phyloP scores from a whole-genome alignment of 2,888 invertebrate species.

The Euphydryas editha region DNA sequence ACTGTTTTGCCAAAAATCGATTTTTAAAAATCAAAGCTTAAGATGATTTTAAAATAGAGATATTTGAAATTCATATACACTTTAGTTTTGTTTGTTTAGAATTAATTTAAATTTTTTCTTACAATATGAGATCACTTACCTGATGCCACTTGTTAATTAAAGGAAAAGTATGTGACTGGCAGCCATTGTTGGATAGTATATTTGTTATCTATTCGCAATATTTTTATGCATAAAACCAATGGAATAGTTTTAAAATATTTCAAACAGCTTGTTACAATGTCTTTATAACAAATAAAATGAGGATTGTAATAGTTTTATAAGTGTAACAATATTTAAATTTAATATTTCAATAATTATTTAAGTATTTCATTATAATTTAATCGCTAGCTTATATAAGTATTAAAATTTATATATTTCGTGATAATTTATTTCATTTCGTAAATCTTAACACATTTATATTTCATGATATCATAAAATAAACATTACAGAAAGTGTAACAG shows the following conservation, averaged over 20 bases:
- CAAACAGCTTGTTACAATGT: neutral
- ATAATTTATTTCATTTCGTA: neutral
- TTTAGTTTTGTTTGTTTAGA: neutral
- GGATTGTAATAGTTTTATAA: neutral
- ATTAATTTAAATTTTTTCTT: neutral
- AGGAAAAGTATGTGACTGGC: too few relatives aligned
- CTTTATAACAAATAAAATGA: neutral
- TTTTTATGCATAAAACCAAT: neutral
- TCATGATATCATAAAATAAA: neutral
- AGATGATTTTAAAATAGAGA: neutral
- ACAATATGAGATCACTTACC: too few relatives aligned
- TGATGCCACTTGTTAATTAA: too few relatives aligned
- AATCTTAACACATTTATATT: neutral
- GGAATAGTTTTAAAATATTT: neutral
- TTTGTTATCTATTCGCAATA: too few relatives aligned
- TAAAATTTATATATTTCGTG: conserved; percentile 5
- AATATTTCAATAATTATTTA: neutral
- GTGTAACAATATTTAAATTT: neutral
- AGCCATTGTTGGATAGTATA: too few relatives aligned
- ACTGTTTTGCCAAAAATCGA: conserved; percentile 14
- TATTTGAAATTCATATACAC: neutral
- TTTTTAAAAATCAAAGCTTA: conserved; percentile 2
- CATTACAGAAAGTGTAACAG: neutral
- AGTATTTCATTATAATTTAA: neutral
- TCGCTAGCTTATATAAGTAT: neutral